These are phyloP conservation scores for Antennarius maculatus DNA, from an alignment of 2,797 vertebrate genomes.

Conservation along the genomic window DNA sequence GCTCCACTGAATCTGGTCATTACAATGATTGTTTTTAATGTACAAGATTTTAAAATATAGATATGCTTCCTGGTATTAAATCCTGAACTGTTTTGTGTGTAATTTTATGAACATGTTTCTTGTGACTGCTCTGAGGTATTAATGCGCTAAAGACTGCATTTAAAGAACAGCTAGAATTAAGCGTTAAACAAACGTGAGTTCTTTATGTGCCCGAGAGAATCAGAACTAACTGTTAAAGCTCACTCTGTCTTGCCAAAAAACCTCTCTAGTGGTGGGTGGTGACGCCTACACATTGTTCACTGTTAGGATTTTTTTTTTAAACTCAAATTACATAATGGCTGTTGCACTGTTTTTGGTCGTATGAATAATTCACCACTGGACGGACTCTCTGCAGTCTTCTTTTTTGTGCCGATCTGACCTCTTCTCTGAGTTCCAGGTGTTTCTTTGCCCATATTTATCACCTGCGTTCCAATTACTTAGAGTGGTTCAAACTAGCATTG, in stretches of 20 bases:
- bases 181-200: constrained; percentile 63
- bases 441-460: constrained; percentile 34
- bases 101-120: constrained; percentile 9
- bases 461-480: constrained; percentile 15
- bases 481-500: background rate
- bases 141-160: constrained; percentile 16
- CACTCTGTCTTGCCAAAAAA: constrained; percentile 54
- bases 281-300: constrained; percentile 67
- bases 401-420: constrained; percentile 24
- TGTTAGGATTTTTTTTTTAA: constrained; percentile 38
- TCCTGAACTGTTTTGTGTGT: constrained; percentile 12
- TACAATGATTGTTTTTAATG: background rate
- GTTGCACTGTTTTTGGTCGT: constrained; percentile 41
- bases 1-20: background rate
- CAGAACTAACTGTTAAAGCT: constrained; percentile 70
- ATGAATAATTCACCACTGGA: constrained; percentile 60
- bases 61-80: constrained; percentile 17
- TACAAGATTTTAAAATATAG: constrained; percentile 1
- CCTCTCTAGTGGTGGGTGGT: constrained; percentile 65
- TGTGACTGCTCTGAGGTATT: constrained; percentile 17
- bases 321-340: constrained; percentile 71
- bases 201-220: constrained; percentile 53
- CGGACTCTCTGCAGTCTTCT: constrained; percentile 22
- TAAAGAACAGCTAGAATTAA: constrained; percentile 45
- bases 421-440: constrained; percentile 19